These are phyloP conservation scores for Zeus faber DNA, from an alignment of 2,113 vertebrate genomes.

Conservation along the genomic window DNA sequence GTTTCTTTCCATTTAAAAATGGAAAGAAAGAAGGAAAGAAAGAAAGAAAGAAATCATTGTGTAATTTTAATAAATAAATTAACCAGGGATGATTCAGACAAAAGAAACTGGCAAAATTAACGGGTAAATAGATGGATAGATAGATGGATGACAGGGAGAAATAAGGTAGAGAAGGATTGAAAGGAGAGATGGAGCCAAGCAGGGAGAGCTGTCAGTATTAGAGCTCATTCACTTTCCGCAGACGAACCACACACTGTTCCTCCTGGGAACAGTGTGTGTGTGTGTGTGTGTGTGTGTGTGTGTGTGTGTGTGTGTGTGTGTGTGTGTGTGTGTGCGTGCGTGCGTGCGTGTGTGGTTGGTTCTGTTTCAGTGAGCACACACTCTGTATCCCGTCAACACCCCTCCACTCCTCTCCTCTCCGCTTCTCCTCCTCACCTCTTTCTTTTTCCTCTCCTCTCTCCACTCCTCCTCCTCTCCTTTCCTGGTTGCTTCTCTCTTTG, in stretches of 20 bases:
- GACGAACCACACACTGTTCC: constrained; percentile 1
- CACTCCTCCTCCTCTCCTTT: not conserved
- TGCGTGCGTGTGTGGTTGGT: not conserved
- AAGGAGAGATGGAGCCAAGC: not conserved
- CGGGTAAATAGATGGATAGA: not conserved
- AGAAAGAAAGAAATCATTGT: no score
- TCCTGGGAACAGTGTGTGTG: not conserved
- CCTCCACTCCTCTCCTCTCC: no score
- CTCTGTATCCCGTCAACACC: no score
- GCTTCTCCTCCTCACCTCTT: no score
- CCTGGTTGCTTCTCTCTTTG: no score
- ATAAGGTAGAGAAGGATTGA: not conserved
- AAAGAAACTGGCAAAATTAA: no score
- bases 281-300: not conserved
- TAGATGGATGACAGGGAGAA: not conserved
- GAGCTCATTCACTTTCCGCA: not conserved
- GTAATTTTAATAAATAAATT: no score
- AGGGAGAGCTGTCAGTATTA: no score
- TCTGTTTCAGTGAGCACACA: not conserved
- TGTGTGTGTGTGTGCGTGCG: not conserved
- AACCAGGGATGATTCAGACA: no score
- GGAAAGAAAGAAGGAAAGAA: no score
- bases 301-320: not conserved
- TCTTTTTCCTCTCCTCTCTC: not conserved
- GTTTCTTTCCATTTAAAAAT: no score